Conservation (phyloP, 2,113 vertebrate genomes). For the Polyodon spathula region DNA sequence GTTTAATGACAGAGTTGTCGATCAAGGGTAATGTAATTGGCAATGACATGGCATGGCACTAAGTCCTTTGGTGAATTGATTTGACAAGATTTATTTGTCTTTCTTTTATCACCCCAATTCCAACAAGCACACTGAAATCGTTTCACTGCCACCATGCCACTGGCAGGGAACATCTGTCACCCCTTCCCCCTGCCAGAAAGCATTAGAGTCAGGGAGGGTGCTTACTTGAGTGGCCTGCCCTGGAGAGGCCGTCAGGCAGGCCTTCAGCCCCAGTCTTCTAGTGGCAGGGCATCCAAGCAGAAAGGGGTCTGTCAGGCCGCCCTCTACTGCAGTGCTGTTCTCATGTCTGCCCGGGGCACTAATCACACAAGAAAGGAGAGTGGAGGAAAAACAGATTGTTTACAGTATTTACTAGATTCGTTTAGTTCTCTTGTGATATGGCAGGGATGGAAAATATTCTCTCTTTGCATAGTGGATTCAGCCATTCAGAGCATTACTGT, state of each 20-base stretch:
- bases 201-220: conserved; percentile 45
- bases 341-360: not conserved
- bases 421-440: too few species aligned
- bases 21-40: conserved; percentile 41
- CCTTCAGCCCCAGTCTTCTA: conserved; percentile 12
- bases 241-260: conserved; percentile 32
- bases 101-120: conserved; percentile 31
- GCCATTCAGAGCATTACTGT: too few species aligned
- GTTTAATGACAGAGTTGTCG: conserved; percentile 39
- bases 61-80: conserved; percentile 49
- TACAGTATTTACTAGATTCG: too few species aligned
- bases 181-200: conserved; percentile 48
- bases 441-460: too few species aligned
- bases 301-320: conserved; percentile 45
- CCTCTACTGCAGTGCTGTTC: conserved; percentile 6
- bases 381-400: too few species aligned
- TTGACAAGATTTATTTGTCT: conserved; percentile 59
- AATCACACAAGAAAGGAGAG: not conserved
- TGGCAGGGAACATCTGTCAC: conserved; percentile 73
- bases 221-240: conserved; percentile 38
- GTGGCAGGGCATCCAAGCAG: conserved; percentile 33
- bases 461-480: too few species aligned
- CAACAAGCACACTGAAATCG: conserved; percentile 19
- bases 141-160: conserved; percentile 28
- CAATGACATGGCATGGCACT: conserved; percentile 58